Conservation (phyloP, 2,888 invertebrate species). For the Siphonodentalium dalli region DNA sequence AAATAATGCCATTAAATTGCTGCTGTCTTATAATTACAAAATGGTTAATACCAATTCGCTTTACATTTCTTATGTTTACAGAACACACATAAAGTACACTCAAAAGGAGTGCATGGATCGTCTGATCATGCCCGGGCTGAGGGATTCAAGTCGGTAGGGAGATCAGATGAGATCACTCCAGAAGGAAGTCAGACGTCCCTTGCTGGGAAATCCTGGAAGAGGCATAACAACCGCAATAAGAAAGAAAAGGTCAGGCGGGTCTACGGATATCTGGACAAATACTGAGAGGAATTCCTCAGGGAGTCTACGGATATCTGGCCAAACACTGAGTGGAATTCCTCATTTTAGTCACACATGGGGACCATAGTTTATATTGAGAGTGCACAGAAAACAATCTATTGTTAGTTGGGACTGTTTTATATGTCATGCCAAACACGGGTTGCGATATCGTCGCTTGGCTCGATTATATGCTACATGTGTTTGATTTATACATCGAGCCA, state of each 20-base stretch:
- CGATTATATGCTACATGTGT: too few relatives aligned
- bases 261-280: slow-evolving; percentile 80
- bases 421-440: too few relatives aligned
- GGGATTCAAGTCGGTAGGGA: slow-evolving; percentile 24
- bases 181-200: slow-evolving; percentile 64
- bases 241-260: slow-evolving; percentile 88
- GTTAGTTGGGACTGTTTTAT: too few relatives aligned
- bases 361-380: too few relatives aligned
- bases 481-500: too few relatives aligned
- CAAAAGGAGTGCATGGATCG: slow-evolving; percentile 36
- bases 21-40: too few relatives aligned
- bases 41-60: too few relatives aligned
- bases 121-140: slow-evolving; percentile 33
- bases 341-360: too few relatives aligned
- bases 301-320: slow-evolving; percentile 85
- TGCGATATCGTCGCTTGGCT: too few relatives aligned
- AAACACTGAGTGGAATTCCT: slow-evolving; percentile 82
- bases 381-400: too few relatives aligned
- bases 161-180: slow-evolving; percentile 4
- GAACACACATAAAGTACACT: slow-evolving; percentile 38
- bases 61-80: slow-evolving; percentile 23
- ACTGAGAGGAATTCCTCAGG: slow-evolving; percentile 88
- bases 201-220: slow-evolving; percentile 78
- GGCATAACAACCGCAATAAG: slow-evolving; percentile 87
- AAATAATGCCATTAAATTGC: too few relatives aligned